Evolutionary conservation across 2,888 invertebrate genomes (phyloP).

Genomic region (Philonicus albiceps): DNA sequence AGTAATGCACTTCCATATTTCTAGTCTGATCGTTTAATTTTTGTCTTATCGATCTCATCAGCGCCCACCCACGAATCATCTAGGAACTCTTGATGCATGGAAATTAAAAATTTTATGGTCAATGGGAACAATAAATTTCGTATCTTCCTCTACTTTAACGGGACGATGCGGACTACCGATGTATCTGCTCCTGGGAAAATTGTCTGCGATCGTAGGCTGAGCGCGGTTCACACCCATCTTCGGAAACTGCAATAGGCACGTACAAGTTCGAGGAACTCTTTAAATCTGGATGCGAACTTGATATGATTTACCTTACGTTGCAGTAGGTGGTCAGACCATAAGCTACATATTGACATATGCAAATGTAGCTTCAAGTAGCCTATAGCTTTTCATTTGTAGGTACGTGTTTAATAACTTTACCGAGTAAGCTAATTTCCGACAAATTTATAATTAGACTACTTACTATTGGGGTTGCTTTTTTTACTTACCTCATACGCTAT

Average conservation of each 20-base stretch:
- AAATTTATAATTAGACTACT: too few relatives aligned
- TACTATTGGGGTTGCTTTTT: too few relatives aligned
- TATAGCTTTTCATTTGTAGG: too few relatives aligned
- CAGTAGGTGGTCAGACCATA: neutral
- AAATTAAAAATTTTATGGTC: neutral
- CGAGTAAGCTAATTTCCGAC: too few relatives aligned
- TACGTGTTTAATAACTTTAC: too few relatives aligned
- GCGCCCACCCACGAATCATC: neutral
- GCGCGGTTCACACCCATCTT: neutral
- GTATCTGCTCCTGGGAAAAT: neutral
- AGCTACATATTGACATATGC: neutral
- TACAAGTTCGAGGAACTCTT: neutral
- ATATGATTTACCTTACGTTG: neutral
- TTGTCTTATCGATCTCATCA: neutral
- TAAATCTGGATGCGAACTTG: neutral
- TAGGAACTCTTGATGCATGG: neutral
- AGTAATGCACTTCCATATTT: neutral
- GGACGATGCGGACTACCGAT: neutral
- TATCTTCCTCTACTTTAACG: neutral
- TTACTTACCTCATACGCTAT: too few relatives aligned
- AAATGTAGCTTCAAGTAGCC: neutral
- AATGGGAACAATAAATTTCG: conserved; percentile 3
- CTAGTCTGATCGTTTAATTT: neutral
- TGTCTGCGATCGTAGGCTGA: neutral
- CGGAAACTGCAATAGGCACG: neutral